Evolutionary conservation across 2,113 vertebrate species (phyloP).

Genomic region (Pygathrix nemaeus): DNA sequence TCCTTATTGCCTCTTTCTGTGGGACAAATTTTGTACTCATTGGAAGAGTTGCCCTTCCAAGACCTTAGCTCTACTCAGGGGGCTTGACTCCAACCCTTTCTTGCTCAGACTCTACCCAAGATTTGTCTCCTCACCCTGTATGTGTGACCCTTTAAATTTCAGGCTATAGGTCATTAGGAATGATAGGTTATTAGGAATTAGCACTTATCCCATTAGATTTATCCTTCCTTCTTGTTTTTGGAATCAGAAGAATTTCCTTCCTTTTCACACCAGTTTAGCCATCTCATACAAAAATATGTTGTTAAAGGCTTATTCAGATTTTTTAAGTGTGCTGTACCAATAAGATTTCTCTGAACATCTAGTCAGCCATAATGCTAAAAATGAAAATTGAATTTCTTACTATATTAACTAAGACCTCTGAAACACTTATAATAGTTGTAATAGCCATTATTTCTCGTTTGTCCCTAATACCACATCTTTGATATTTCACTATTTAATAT

Average conservation of each 20-base stretch:
- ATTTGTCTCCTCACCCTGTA: neutral
- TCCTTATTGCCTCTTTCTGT: neutral
- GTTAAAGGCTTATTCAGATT: conserved; percentile 22
- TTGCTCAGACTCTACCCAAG: neutral
- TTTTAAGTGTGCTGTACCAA: neutral
- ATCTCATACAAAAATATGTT: conserved; percentile 11
- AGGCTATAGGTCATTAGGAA: neutral
- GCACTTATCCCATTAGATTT: conserved; percentile 4
- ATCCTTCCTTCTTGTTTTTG: neutral
- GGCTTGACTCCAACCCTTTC: neutral
- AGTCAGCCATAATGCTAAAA: neutral
- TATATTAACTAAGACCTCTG: neutral
- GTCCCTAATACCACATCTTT: neutral
- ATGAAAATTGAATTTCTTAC: neutral
- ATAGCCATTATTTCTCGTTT: neutral
- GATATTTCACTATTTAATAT: neutral
- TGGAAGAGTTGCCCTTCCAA: neutral
- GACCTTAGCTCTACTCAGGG: neutral
- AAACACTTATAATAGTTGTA: neutral
- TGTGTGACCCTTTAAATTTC: neutral
- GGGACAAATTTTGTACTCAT: neutral
- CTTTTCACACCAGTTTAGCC: neutral
- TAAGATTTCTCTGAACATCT: conserved; percentile 7
- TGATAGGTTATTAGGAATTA: neutral
- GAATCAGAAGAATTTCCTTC: neutral